Evolutionary conservation across 92 coral and sea anemone species (phyloP), one percentile per base, ranked within the genome.

Genomic region (Porites divaricata): DNA sequence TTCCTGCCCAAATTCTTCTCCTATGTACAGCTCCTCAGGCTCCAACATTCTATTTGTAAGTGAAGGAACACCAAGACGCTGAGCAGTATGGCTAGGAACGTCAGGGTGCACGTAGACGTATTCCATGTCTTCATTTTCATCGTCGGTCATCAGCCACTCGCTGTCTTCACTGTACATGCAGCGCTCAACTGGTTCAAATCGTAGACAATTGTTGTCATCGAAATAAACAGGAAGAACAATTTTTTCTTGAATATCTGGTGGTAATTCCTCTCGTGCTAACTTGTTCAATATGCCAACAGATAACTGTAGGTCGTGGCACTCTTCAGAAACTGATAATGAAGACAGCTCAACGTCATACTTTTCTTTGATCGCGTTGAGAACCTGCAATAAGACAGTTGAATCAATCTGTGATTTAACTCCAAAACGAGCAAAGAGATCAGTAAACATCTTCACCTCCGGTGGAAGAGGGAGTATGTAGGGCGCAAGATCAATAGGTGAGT

Each of bases 1-100:
- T 22, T 86, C 85, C 23, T 93, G 98, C 21, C 96, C 96, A 75
- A 93, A 93, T 28, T 92, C 90, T 75, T 95, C 98, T 63, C 94
- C 94, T 13, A 91, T 56, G 71, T 76, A 93, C 17, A 95, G 91
- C 52, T 89, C 92, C 22, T 95, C 98, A 2, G 95, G 85, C 4
- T 90, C 90, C 65, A 95, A 74, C 82, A 93, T 74, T 63, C 98
- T 93, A 79, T 89, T 91, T 52, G 90, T 83, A 11, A 95, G 79
- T 4, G 90, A 81, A 20, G 95, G 95, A 16, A 95, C 97, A 9
- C 94, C 93, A 24, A 95, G 90, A 21, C 67, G 74, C 21, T 85
- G 91, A 49, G 97, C 95, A 61, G 93, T 89, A 8, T 21, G 24
- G 52, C 8, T 74, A 0, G 97, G 91, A 28, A 95, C 86, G 64